Percentiles rank a stretch among this genome's conserved stretches.
These are phyloP conservation scores for Numida meleagris DNA, from an alignment of 2,113 vertebrate genomes.

Conservation along the genomic window DNA sequence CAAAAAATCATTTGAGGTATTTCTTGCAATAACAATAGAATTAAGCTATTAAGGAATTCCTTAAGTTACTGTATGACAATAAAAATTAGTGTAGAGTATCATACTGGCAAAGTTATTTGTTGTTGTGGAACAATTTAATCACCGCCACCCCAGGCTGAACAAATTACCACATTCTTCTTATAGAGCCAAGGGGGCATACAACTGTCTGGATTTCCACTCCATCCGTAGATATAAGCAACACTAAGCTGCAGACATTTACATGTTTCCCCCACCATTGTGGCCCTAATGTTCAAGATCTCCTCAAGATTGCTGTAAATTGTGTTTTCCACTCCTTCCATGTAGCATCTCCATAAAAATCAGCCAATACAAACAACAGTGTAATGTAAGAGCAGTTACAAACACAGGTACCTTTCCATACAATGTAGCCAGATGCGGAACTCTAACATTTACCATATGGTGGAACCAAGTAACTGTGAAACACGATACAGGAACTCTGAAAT, in stretches of 20 bases:
- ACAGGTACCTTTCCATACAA: neutral
- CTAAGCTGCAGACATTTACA: neutral
- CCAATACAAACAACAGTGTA: neutral
- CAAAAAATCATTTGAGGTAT: too few relatives aligned
- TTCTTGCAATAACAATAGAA: too few relatives aligned
- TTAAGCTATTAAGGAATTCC: too few relatives aligned
- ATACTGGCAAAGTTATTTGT: neutral
- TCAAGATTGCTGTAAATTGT: neutral
- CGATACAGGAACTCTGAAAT: constrained; percentile 28
- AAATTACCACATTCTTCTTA: constrained; percentile 20
- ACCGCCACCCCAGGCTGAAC: constrained; percentile 29
- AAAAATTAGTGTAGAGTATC: constrained; percentile 34
- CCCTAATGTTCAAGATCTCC: constrained; percentile 9
- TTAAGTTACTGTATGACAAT: constrained; percentile 16
- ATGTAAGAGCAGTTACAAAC: neutral
- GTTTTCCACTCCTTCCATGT: neutral
- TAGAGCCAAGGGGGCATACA: constrained; percentile 27
- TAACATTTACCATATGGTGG: constrained; percentile 49
- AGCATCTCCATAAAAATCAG: neutral
- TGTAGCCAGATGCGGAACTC: neutral
- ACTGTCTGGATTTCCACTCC: neutral
- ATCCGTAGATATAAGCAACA: constrained; percentile 31
- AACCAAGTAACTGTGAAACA: constrained; percentile 20
- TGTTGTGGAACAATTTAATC: neutral
- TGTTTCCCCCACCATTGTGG: constrained; percentile 8